Evolutionary conservation across 2,888 invertebrate species (phyloP).

Genomic region (Acleris cristana): DNA sequence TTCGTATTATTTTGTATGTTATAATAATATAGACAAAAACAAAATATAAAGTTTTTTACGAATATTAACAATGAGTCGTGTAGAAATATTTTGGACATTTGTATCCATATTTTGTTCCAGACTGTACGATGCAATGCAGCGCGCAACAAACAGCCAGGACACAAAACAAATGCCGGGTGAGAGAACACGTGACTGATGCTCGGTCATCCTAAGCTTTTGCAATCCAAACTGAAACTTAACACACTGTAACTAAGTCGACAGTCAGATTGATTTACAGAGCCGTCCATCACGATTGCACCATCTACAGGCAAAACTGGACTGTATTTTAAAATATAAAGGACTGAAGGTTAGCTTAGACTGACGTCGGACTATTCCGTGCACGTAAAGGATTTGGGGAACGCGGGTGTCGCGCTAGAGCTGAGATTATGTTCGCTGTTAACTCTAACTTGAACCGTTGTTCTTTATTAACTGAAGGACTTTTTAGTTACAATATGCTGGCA

Average conservation of each 20-base stretch:
- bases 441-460: background rate
- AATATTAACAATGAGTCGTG: no score
- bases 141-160: no score
- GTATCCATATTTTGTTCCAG: no score
- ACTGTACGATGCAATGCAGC: no score
- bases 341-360: background rate
- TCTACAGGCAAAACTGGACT: background rate
- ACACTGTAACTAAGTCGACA: background rate
- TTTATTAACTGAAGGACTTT: background rate
- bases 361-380: background rate
- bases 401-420: background rate
- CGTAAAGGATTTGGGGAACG: background rate
- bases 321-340: background rate
- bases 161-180: background rate
- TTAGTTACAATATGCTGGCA: background rate
- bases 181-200: background rate
- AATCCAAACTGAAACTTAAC: background rate
- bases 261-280: background rate
- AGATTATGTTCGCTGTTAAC: conserved; percentile 4
- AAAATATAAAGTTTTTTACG: no score
- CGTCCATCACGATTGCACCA: background rate
- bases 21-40: no score
- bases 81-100: no score
- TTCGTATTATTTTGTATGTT: no score
- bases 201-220: background rate